These are phyloP conservation scores for Rhopilema esculentum DNA, from an alignment of 30 jellyfish, hydroid and myxozoan species.

Conservation along the genomic window DNA sequence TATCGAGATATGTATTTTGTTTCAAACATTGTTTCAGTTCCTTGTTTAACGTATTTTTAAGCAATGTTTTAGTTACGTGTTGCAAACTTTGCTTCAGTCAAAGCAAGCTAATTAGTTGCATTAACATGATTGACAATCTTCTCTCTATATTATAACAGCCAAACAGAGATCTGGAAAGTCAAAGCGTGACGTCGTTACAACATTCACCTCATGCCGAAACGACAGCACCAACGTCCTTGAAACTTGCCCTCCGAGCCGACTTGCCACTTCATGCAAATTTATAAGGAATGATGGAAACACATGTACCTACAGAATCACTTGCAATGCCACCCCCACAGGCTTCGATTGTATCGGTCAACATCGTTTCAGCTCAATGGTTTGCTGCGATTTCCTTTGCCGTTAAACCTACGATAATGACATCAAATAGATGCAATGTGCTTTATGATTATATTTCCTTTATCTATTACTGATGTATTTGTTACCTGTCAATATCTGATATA, in stretches of 20 bases:
- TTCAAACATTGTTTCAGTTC: too few relatives aligned
- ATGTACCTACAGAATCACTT: conserved; percentile 3
- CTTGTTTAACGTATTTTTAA: too few relatives aligned
- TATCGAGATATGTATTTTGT: too few relatives aligned
- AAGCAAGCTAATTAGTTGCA: too few relatives aligned
- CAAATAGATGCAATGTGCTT: too few relatives aligned
- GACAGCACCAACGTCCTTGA: conserved; percentile 11
- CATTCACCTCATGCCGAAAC: neutral
- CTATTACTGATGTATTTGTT: too few relatives aligned
- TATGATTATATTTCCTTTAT: too few relatives aligned
- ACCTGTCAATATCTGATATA: too few relatives aligned
- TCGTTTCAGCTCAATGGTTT: neutral
- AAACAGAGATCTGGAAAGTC: neutral
- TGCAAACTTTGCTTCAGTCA: too few relatives aligned
- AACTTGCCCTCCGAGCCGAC: neutral
- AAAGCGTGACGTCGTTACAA: neutral
- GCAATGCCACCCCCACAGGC: neutral
- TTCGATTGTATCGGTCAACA: conserved; percentile 8
- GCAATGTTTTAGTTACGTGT: too few relatives aligned
- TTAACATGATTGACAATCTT: too few relatives aligned
- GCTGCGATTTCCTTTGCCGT: conserved; percentile 18
- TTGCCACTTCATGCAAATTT: conserved; percentile 1
- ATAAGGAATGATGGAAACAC: neutral
- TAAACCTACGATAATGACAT: too few relatives aligned
- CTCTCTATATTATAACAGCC: neutral